Conservation (phyloP, 2,797 vertebrate species). For the Octomys mimax region DNA sequence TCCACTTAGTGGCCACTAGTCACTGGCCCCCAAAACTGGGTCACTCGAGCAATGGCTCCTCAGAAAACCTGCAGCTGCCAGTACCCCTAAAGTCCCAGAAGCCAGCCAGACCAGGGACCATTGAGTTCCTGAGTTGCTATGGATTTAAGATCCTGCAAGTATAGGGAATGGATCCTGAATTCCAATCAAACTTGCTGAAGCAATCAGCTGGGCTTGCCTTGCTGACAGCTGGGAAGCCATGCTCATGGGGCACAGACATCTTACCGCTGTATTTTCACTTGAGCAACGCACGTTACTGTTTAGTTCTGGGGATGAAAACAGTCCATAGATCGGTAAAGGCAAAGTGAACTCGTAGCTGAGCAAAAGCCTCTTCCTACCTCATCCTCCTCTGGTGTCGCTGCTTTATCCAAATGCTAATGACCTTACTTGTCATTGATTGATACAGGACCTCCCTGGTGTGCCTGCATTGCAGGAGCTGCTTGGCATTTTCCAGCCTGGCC, state of each 20-base stretch:
- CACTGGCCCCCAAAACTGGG: neutral
- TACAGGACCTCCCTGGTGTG: rapidly evolving
- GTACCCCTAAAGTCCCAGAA: neutral
- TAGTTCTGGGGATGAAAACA: conserved; percentile 26
- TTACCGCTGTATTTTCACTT: neutral
- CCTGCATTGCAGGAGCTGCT: rapidly evolving
- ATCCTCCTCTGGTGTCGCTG: rapidly evolving
- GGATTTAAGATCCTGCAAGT: rapidly evolving
- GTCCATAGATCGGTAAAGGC: conserved; percentile 38
- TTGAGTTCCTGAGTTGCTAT: rapidly evolving
- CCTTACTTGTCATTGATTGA: neutral
- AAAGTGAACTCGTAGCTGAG: neutral
- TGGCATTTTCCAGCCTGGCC: neutral
- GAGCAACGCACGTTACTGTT: neutral
- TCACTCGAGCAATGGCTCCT: neutral
- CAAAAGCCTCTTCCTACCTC: neutral
- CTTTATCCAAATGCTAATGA: neutral
- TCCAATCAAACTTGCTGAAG: neutral
- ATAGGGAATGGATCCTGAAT: neutral
- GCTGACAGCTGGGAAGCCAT: neutral
- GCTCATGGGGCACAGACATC: neutral
- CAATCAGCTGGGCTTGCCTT: neutral
- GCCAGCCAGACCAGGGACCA: rapidly evolving
- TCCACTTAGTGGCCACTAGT: neutral
- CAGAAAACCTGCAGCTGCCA: neutral